Base-by-base conservation (phyloP, 2,888 invertebrate genomes). In the Nysson spinosus region DNA sequence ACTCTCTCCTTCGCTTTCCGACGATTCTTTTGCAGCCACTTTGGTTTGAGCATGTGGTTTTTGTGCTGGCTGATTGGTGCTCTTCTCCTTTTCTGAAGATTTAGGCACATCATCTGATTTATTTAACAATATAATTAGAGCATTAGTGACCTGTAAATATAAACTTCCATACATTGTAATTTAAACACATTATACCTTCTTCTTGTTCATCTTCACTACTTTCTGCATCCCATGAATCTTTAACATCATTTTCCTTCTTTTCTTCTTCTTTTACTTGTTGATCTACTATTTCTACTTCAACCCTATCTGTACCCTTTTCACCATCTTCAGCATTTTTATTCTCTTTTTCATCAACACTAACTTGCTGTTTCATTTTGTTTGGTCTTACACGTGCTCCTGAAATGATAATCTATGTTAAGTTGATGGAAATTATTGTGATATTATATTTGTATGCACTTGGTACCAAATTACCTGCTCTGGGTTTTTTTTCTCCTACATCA, bases 171-270 rank as follows among this genome's bases (percentile, higher is more conserved):
- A 39, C 24, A 17, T 14, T 12, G 5, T 20, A 17, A 40, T 24
- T 40, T 9, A 28, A 35, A 20, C 11, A 26, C 17, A 4, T 22
- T 22, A 35, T 70, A 79, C 77, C 78, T 64, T 79, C 85, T 80
- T 89, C 88, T 51, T 87, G 87, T 69, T 91, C 91, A 54, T 89
- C 90, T 16, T 89, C 91, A 4, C 90, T 90, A 39, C 93, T 93
- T 63, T 93, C 93, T 0, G 93, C 94, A 87, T 96, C 96, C 95
- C 96, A 96, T 0, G 94, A 91, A 79, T 96, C 95, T 85, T 96
- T 95, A 0, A 96, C 92, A 51, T 84, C 84, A 74, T 89, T 91
- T 6, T 89, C 89, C 4, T 84, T 79, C 14, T 80, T 81, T 4
- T 69, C 71, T 11, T 74, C 68, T 30, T 78, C 77, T 72, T 81